Percentiles rank a stretch among this genome's conserved stretches.
phyloP scores from a whole-genome alignment of 2,113 vertebrate species.

The Prunella fulvescens region DNA sequence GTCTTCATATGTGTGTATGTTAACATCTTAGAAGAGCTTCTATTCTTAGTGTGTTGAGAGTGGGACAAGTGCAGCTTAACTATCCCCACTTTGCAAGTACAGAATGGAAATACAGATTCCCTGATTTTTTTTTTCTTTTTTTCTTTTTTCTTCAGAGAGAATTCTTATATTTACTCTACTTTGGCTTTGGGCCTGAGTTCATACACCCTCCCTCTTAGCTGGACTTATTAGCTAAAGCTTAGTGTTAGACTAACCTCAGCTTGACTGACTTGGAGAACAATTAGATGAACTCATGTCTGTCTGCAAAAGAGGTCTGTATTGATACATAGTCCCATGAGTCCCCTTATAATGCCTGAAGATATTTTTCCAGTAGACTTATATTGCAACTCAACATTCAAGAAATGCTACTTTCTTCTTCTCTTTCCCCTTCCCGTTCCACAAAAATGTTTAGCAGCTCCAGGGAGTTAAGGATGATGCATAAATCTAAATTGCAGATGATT shows the following conservation, averaged over 20 bases:
- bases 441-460: not conserved
- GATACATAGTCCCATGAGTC: not conserved
- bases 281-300: slow-evolving; percentile 19
- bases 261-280: not conserved
- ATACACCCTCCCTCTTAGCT: not conserved
- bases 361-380: not conserved
- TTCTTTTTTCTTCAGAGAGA: not conserved
- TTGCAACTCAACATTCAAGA: not conserved
- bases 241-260: not conserved
- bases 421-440: not conserved
- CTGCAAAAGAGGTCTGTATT: not conserved
- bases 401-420: not conserved
- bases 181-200: slow-evolving; percentile 16
- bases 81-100: not conserved
- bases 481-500: not conserved
- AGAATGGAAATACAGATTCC: not conserved
- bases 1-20: not conserved
- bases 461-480: not conserved
- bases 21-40: not conserved
- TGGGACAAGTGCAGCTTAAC: not conserved
- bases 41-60: not conserved
- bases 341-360: not conserved
- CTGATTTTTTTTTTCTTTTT: not conserved
- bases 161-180: not conserved
- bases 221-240: not conserved